These are phyloP conservation scores for Napeogenes inachia DNA, from an alignment of 2,888 invertebrate species.

Conservation along the genomic window DNA sequence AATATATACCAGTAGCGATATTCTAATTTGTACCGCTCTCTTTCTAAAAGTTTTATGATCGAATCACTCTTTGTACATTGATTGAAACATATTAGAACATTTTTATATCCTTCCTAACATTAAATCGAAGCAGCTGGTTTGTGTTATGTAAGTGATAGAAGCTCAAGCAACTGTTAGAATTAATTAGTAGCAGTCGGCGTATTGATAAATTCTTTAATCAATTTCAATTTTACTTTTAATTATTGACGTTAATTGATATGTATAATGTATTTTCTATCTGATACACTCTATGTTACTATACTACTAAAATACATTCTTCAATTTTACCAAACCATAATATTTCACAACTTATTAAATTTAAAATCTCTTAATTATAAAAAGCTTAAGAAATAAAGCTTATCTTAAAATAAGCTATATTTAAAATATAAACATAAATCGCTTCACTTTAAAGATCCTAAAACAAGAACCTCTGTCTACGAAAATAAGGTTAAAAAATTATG, in stretches of 20 bases:
- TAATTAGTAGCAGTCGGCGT: constrained; percentile 15
- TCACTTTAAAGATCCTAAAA: no score
- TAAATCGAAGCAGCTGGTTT: constrained; percentile 17
- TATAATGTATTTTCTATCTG: constrained; percentile 3
- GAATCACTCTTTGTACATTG: constrained; percentile 39
- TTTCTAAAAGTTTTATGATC: constrained; percentile 43
- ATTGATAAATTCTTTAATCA: constrained; percentile 13
- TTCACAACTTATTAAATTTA: no score
- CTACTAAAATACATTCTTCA: no score
- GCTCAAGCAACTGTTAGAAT: constrained; percentile 13
- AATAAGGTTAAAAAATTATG: constrained; percentile 27
- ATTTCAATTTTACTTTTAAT: constrained; percentile 16
- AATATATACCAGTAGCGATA: constrained; percentile 53
- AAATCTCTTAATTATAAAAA: no score
- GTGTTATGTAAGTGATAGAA: constrained; percentile 7
- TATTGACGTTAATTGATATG: constrained; percentile 9
- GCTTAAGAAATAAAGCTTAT: no score
- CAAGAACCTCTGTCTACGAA: background rate
- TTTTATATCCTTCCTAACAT: constrained; percentile 20
- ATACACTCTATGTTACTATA: no score
- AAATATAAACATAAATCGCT: background rate
- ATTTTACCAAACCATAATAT: no score
- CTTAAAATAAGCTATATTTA: background rate
- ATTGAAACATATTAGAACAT: constrained; percentile 39
- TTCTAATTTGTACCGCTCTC: constrained; percentile 53